A percentile compares a stretch with the other conserved stretches of the same genome.
These are phyloP conservation scores for Fistularia tabacaria DNA, from an alignment of 2,797 vertebrate genomes.

Conservation along the genomic window DNA sequence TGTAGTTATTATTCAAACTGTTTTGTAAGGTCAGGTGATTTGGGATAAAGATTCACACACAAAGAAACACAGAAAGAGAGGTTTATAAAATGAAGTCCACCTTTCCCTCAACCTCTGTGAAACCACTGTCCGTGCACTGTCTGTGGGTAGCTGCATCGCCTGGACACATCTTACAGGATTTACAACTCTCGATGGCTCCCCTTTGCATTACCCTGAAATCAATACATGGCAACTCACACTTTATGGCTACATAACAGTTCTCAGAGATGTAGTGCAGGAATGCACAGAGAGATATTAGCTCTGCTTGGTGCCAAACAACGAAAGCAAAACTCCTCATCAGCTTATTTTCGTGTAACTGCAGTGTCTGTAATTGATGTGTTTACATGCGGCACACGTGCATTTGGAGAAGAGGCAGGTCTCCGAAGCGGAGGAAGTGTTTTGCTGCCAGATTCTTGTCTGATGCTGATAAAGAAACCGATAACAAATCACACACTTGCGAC, in stretches of 20 bases:
- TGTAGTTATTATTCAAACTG: too few species aligned
- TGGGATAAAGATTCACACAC: too few species aligned
- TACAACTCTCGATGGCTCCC: slow-evolving; percentile 46
- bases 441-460: slow-evolving; percentile 20
- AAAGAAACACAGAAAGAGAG: not conserved
- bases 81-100: slow-evolving; percentile 37
- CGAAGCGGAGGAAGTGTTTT: slow-evolving; percentile 30
- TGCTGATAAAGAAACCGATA: slow-evolving; percentile 20
- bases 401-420: slow-evolving; percentile 50
- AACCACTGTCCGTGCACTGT: slow-evolving; percentile 32
- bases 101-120: slow-evolving; percentile 39
- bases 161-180: slow-evolving; percentile 51
- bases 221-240: slow-evolving; percentile 52
- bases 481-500: not conserved
- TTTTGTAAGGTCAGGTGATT: too few species aligned
- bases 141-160: slow-evolving; percentile 35
- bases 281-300: slow-evolving; percentile 38
- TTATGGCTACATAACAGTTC: slow-evolving; percentile 52
- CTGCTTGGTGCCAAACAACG: slow-evolving; percentile 38
- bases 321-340: slow-evolving; percentile 57
- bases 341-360: slow-evolving; percentile 58
- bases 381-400: slow-evolving; percentile 75
- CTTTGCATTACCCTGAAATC: slow-evolving; percentile 52
- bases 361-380: slow-evolving; percentile 71
- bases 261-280: slow-evolving; percentile 34